Base-by-base conservation (phyloP, 1,140 invertebrate genomes). In the Drosophila sp. region DNA sequence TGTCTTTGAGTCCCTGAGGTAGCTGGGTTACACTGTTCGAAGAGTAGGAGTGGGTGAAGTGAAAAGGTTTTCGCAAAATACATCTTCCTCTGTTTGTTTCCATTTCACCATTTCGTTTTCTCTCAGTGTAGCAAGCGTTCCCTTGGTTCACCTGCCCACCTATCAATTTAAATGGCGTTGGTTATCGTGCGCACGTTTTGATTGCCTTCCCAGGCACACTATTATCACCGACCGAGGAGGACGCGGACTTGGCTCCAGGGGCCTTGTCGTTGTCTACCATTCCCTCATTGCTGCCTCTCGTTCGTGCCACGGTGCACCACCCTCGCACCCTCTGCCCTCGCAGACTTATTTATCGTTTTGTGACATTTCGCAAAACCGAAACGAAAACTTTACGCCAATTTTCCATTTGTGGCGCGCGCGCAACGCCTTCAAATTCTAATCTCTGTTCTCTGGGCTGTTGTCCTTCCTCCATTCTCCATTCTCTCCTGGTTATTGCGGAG, bases 121-220 rank as follows among this genome's bases (percentile, higher is more conserved):
- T 25, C 23, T 29, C 44, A 70, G 72, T 70, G 66, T 8, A 41
- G 7, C 44, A 30, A n/a, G 0, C 17, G 33, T 8, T 63, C 10
- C 27, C 27, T 23, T 64, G 72, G 38, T 69, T 67, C 79, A 87
- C 79, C 76, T 86, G 82, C 50, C 61, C 64, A 60, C 77, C 85
- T 90, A 89, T 87, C 83, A 87, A 81, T 85, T 78, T 79, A 72
- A 80, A 80, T 90, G 79, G 79, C 76, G 57, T 78, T 56, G 83
- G 76, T 87, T 87, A 87, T 87, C 83, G 83, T 66, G 79, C 66
- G 76, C 76, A 87, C 79, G 79, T 89, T 87, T 89, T 87, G 83
- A 87, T 87, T 83, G 83, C 83, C 83, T 71, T 77, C 70, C 74
- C 66, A 47, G 65, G 70, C 76, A 73, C 83, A 80, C 83, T 80